phyloP scores from a whole-genome alignment of 2,113 vertebrate genomes.

The Pristiophorus japonicus region DNA sequence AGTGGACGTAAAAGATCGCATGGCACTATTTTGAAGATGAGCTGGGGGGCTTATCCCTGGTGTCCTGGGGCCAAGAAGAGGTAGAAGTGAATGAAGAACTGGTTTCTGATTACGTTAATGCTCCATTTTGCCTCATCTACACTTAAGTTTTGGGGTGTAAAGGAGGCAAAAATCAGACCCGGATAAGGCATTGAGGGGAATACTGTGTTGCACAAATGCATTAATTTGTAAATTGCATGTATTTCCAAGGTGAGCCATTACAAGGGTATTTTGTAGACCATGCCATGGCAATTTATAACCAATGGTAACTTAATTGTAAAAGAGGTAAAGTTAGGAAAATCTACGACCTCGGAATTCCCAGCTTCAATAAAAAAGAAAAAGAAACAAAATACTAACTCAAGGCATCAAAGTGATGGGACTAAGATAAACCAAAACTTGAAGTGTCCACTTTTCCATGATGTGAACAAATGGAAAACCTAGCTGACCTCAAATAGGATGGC shows the following conservation, averaged over 20 bases:
- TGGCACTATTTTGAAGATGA: too few species aligned
- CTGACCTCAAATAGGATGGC: neutral
- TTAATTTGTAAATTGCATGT: neutral
- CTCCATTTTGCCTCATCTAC: neutral
- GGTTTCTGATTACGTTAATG: neutral
- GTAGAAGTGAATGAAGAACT: neutral
- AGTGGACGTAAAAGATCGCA: too few species aligned
- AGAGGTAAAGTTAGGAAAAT: neutral
- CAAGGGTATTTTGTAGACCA: too few species aligned
- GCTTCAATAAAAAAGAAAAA: neutral
- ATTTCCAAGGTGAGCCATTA: neutral
- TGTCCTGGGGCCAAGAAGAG: too few species aligned
- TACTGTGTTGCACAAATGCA: neutral
- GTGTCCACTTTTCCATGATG: neutral
- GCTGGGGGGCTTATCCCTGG: too few species aligned
- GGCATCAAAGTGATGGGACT: neutral
- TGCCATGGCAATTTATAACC: too few species aligned
- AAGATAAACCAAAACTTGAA: neutral
- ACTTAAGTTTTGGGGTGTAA: too few species aligned
- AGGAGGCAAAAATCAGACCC: neutral
- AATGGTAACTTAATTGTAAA: too few species aligned
- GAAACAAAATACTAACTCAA: neutral
- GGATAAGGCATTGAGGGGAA: neutral
- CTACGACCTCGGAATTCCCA: neutral
- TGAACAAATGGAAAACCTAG: neutral